Evolutionary conservation across 2,888 invertebrate species (phyloP).

Genomic region (Parapristionchus giblindavisi): DNA sequence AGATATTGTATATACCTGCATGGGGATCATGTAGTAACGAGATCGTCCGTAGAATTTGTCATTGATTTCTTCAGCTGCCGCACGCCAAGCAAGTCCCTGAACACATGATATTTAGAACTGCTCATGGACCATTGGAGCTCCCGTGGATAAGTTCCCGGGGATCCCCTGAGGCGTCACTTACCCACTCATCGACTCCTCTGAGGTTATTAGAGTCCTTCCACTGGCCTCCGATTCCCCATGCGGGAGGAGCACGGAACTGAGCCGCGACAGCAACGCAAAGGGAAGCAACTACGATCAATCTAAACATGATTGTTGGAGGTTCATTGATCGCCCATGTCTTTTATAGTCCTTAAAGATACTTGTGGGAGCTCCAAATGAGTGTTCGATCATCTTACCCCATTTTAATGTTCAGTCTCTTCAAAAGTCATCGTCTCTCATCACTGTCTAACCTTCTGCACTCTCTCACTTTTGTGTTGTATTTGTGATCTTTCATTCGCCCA

Average conservation of each 20-base stretch:
- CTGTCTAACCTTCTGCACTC: neutral
- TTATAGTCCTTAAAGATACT: no score
- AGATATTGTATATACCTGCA: no score
- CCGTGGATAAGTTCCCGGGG: no score
- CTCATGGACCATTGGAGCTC: neutral
- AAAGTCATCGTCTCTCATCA: no score
- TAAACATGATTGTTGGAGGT: no score
- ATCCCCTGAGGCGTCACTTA: no score
- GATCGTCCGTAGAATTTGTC: conserved; percentile 34
- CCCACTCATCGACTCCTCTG: conserved; percentile 37
- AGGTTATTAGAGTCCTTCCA: conserved; percentile 22
- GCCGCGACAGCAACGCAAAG: conserved; percentile 6
- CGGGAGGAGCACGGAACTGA: conserved; percentile 6
- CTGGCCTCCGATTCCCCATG: conserved; percentile 25
- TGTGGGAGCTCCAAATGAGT: no score
- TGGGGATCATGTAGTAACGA: conserved; percentile 36
- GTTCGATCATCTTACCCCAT: no score
- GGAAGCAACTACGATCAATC: neutral
- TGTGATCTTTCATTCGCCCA: neutral
- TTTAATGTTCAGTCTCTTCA: no score
- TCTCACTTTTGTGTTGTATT: neutral
- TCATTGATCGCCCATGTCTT: no score
- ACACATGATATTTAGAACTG: neutral
- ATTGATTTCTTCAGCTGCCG: conserved; percentile 33
- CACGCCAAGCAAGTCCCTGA: conserved; percentile 30